A percentile compares a stretch with the other conserved stretches of the same genome.
Evolutionary conservation across 2,113 vertebrate species (phyloP).

Genomic region (Nycticebus coucang): DNA sequence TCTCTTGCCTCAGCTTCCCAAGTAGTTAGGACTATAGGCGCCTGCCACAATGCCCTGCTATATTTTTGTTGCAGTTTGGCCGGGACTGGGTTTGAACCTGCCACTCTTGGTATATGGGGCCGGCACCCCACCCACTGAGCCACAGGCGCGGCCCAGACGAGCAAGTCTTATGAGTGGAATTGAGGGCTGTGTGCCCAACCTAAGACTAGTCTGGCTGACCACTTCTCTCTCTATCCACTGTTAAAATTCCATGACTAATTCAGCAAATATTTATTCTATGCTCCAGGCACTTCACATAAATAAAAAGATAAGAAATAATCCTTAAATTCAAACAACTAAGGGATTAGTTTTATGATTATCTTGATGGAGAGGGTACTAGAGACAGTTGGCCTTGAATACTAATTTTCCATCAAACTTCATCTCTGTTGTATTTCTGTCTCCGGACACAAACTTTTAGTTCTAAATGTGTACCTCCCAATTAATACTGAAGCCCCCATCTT

Average conservation of each 20-base stretch:
- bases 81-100: too few species aligned
- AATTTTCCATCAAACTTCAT: neutral
- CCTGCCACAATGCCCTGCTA: too few species aligned
- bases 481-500: neutral
- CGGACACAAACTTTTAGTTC: neutral
- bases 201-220: neutral
- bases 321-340: neutral
- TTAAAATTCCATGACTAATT: slow-evolving; percentile 40
- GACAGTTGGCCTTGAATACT: neutral
- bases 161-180: neutral
- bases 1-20: too few species aligned
- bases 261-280: neutral
- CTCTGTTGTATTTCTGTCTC: neutral
- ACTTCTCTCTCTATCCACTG: neutral
- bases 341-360: neutral
- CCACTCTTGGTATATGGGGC: too few species aligned
- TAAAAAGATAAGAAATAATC: neutral
- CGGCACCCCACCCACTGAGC: too few species aligned
- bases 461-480: neutral
- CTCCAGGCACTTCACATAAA: neutral
- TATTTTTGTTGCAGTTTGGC: too few species aligned
- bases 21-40: too few species aligned
- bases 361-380: neutral
- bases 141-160: neutral
- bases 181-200: neutral